Percentiles rank a stretch among this genome's conserved stretches.
phyloP scores from a whole-genome alignment of 2,888 invertebrate genomes.

The Nemoura dubitans region DNA sequence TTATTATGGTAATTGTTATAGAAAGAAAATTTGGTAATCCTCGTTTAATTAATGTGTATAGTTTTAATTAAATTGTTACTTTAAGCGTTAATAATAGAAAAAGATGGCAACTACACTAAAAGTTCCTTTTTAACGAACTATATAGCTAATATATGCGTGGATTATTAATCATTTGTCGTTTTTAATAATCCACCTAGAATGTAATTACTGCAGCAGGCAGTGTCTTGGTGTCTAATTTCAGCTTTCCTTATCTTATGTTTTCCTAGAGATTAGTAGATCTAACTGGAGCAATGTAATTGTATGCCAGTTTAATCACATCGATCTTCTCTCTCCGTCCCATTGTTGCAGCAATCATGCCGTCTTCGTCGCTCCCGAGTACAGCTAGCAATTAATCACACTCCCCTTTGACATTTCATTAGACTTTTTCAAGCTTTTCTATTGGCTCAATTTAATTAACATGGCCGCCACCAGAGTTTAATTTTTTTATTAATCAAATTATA shows the following conservation, averaged over 20 bases:
- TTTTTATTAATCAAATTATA: conserved; percentile 61
- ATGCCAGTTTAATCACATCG: conserved; percentile 38
- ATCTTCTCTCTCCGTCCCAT: conserved; percentile 28
- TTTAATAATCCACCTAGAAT: background rate
- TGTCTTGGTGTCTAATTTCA: conserved; percentile 13
- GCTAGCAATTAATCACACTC: conserved; percentile 62
- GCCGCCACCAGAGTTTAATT: conserved; percentile 60
- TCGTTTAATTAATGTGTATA: background rate
- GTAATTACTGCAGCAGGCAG: background rate
- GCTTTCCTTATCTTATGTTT: conserved; percentile 19
- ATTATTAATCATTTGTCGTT: conserved; percentile 12
- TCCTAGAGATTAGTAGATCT: conserved; percentile 29
- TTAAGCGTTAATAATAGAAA: background rate
- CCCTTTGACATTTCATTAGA: conserved; percentile 62
- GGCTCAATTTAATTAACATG: conserved; percentile 61
- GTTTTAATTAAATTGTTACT: background rate
- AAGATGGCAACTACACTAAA: background rate
- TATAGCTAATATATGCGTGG: no score
- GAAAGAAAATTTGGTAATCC: background rate
- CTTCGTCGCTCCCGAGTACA: conserved; percentile 52
- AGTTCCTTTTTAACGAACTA: no score
- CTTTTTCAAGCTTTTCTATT: conserved; percentile 55
- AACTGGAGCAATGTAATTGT: conserved; percentile 40
- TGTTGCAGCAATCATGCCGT: conserved; percentile 35
- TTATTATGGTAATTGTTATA: background rate